These are phyloP conservation scores for Mus caroli DNA, from an alignment of 2,797 vertebrate species.

Conservation along the genomic window DNA sequence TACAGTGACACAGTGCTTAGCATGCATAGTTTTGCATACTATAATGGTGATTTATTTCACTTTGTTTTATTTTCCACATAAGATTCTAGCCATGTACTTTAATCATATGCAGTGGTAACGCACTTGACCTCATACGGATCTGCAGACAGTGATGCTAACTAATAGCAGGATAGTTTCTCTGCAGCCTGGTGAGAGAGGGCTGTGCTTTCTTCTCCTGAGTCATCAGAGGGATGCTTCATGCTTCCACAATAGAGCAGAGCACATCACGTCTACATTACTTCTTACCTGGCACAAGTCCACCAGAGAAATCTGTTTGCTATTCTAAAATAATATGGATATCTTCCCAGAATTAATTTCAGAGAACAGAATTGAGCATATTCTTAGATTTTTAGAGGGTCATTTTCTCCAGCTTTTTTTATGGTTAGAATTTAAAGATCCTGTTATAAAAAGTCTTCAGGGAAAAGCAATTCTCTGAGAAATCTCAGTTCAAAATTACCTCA, in stretches of 20 bases:
- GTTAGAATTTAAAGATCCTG: conserved; percentile 81
- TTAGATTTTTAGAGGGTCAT: conserved; percentile 81
- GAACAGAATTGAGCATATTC: conserved; percentile 77
- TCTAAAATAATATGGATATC: conserved; percentile 78
- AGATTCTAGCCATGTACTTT: not conserved
- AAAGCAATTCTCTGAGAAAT: conserved; percentile 75
- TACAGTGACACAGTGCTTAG: not conserved
- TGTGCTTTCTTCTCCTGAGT: conserved; percentile 17
- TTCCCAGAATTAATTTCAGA: conserved; percentile 79
- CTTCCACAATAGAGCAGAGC: conserved; percentile 72
- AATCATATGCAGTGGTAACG: not conserved
- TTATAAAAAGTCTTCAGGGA: conserved; percentile 82
- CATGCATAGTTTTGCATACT: not conserved
- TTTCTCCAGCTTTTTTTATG: conserved; percentile 84
- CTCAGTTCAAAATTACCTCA: conserved; percentile 86
- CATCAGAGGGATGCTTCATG: conserved; percentile 13
- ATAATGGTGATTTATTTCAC: not conserved
- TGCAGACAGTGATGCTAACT: not conserved
- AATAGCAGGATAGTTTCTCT: not conserved
- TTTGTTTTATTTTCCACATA: not conserved
- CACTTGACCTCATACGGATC: not conserved
- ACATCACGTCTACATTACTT: conserved; percentile 63
- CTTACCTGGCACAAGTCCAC: conserved; percentile 79
- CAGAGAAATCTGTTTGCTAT: conserved; percentile 82
- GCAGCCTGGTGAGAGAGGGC: not conserved